These are phyloP conservation scores for Ursus arctos DNA, from an alignment of 2,113 vertebrate genomes.

Conservation along the genomic window DNA sequence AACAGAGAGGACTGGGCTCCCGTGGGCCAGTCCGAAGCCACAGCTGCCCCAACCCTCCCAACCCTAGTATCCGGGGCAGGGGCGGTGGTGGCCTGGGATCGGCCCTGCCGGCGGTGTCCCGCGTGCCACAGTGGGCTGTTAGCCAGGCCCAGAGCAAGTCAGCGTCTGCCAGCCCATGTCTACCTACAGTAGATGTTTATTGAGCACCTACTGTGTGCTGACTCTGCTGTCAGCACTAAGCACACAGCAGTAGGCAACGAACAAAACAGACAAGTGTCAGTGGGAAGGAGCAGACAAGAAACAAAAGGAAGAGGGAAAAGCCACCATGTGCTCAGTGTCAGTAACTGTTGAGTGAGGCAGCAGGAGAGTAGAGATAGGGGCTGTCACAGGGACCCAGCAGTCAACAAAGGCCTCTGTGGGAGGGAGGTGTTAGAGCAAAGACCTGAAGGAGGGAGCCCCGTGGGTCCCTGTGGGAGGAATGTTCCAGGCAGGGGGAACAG, in stretches of 20 bases:
- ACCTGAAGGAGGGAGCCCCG: background rate
- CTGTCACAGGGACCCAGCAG: background rate
- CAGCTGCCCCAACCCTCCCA: background rate
- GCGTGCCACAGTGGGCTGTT: background rate
- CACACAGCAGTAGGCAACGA: background rate
- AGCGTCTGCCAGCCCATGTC: background rate
- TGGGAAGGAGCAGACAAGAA: background rate
- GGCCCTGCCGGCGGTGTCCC: rapidly evolving
- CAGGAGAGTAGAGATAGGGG: background rate
- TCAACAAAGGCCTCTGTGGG: background rate
- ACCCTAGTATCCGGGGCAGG: rapidly evolving
- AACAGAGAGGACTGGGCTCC: background rate
- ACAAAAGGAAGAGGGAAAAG: background rate
- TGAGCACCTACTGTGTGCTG: background rate
- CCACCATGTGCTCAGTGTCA: rapidly evolving
- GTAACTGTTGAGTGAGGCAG: background rate
- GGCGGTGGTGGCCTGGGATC: background rate
- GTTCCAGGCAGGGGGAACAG: background rate
- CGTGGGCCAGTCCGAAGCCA: background rate
- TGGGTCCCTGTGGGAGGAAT: background rate
- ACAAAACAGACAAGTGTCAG: background rate
- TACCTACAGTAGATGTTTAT: background rate
- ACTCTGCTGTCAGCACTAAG: background rate
- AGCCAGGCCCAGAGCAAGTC: background rate
- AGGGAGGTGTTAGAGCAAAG: background rate